These are phyloP conservation scores for Argopecten irradians DNA, from an alignment of 1,140 invertebrate genomes.

Conservation along the genomic window DNA sequence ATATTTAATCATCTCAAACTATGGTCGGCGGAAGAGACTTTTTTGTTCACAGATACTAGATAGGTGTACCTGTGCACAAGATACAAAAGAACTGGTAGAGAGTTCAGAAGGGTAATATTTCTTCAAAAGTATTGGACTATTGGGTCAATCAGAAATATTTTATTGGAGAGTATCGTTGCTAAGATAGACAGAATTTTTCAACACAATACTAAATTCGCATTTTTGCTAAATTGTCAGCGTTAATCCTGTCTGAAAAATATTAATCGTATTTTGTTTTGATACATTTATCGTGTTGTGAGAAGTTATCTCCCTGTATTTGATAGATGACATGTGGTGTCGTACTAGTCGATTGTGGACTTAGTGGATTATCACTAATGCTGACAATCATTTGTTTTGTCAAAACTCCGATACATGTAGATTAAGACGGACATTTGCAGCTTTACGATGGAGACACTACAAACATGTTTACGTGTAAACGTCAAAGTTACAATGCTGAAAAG, in stretches of 20 bases:
- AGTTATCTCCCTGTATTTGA: background rate
- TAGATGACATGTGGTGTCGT: background rate
- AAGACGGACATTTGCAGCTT: background rate
- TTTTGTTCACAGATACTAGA: too few species aligned
- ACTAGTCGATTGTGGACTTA: background rate
- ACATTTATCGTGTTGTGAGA: too few species aligned
- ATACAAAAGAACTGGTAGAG: too few species aligned
- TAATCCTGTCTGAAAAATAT: background rate
- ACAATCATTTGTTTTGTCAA: background rate
- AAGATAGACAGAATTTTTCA: background rate
- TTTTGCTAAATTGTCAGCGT: background rate
- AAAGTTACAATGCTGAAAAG: too few species aligned
- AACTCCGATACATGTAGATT: background rate
- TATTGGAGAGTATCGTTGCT: background rate
- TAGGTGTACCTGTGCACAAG: too few species aligned
- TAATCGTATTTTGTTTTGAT: too few species aligned
- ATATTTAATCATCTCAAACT: too few species aligned
- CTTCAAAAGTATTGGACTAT: background rate
- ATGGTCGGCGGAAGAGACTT: too few species aligned
- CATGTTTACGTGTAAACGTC: too few species aligned
- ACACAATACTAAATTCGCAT: background rate
- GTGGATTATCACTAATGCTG: background rate
- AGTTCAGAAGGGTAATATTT: too few species aligned
- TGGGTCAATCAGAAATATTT: background rate
- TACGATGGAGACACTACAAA: too few species aligned